Evolutionary conservation across 2,113 vertebrate species (phyloP).

Genomic region (Anolis carolinensis): DNA sequence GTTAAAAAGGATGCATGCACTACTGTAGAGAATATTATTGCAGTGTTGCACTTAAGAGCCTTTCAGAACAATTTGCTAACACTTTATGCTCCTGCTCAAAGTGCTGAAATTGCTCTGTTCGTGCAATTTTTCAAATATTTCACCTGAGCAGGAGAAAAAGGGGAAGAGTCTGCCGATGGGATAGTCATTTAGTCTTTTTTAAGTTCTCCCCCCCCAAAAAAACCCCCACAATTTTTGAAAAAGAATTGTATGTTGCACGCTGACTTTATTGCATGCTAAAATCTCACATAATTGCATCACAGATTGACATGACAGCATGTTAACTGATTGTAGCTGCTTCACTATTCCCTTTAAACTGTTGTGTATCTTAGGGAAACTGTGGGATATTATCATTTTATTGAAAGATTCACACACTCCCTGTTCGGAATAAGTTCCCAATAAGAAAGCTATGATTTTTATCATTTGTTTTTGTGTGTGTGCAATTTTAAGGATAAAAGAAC

Average conservation of each 20-base stretch:
- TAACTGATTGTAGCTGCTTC: slow-evolving; percentile 16
- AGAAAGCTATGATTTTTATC: slow-evolving; percentile 5
- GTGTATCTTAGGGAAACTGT: slow-evolving; percentile 61
- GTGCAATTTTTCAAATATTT: slow-evolving; percentile 80
- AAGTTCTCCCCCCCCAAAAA: slow-evolving; percentile 38
- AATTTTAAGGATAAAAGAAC: slow-evolving; percentile 40
- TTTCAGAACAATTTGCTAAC: slow-evolving; percentile 78
- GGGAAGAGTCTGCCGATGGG: slow-evolving; percentile 70
- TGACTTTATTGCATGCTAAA: background rate
- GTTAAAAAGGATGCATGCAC: slow-evolving; percentile 68
- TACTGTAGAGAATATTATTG: slow-evolving; percentile 70
- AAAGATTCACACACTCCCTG: slow-evolving; percentile 31
- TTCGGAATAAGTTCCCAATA: slow-evolving; percentile 24
- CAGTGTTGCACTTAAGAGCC: slow-evolving; percentile 73
- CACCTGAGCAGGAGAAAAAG: slow-evolving; percentile 61
- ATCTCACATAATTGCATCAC: background rate
- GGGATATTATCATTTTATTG: slow-evolving; percentile 38
- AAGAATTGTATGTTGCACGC: background rate
- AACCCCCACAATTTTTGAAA: slow-evolving; percentile 58
- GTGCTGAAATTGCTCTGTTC: slow-evolving; percentile 76
- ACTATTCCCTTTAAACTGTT: background rate
- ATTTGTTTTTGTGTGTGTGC: slow-evolving; percentile 28
- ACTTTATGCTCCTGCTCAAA: slow-evolving; percentile 74
- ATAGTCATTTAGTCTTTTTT: slow-evolving; percentile 75
- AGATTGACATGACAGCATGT: background rate